These are phyloP conservation scores for Poecile atricapillus DNA, from an alignment of 2,113 vertebrate species.

Conservation along the genomic window DNA sequence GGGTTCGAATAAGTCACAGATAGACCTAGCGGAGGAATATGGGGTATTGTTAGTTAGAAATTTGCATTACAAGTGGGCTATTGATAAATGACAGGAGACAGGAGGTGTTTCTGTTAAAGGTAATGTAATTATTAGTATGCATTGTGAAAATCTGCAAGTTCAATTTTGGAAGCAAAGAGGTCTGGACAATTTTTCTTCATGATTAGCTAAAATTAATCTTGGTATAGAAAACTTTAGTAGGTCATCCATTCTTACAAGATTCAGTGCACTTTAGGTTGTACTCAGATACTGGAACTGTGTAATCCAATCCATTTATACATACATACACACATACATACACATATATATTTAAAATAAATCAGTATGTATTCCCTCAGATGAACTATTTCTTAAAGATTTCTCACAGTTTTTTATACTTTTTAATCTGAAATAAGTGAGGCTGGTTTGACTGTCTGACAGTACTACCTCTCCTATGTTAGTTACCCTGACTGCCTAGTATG, in stretches of 20 bases:
- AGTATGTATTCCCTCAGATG: neutral
- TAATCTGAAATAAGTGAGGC: neutral
- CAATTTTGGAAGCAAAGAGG: neutral
- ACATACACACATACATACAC: no score
- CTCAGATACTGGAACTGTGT: neutral
- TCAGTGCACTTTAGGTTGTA: neutral
- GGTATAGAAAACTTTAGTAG: neutral
- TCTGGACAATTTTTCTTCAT: neutral
- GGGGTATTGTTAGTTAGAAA: neutral
- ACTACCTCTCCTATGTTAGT: neutral
- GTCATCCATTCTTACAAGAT: neutral
- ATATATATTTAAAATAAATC: neutral
- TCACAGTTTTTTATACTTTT: neutral
- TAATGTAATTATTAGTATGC: neutral
- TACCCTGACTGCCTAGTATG: neutral
- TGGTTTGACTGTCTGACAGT: neutral
- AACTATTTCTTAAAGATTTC: neutral
- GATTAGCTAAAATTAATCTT: conserved; percentile 5
- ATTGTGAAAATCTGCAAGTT: neutral
- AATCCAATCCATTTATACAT: neutral
- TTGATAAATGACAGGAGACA: conserved; percentile 7
- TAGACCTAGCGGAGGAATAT: neutral
- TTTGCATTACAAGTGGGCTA: conserved; percentile 16
- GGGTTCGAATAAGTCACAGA: neutral
- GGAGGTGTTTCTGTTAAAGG: neutral